phyloP scores from a whole-genome alignment of 2,888 invertebrate species.

The Apocheima hispidaria region DNA sequence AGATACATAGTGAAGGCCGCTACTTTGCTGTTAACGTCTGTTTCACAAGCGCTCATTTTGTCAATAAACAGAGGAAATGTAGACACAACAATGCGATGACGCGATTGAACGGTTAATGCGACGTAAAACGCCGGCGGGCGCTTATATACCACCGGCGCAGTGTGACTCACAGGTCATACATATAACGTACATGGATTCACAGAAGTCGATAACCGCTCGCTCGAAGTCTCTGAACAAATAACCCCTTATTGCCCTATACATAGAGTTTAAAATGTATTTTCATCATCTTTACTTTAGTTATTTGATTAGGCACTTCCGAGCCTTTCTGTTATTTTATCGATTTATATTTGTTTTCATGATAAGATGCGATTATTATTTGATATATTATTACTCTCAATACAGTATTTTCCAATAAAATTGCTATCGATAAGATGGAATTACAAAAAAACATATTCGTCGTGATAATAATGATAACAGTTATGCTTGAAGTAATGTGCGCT shows the following conservation, averaged over 20 bases:
- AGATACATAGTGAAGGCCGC: conserved; percentile 40
- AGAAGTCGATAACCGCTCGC: conserved; percentile 15
- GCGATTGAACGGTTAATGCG: conserved; percentile 46
- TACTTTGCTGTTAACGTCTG: conserved; percentile 42
- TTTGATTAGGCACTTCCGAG: background rate
- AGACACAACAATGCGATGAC: conserved; percentile 42
- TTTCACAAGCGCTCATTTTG: conserved; percentile 51
- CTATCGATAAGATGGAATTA: conserved; percentile 7
- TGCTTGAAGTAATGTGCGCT: background rate
- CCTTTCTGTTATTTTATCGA: background rate
- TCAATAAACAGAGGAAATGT: conserved; percentile 20
- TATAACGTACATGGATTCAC: conserved; percentile 15
- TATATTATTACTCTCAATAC: conserved; percentile 8
- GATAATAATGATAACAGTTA: background rate
- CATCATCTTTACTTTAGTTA: background rate
- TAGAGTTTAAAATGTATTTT: conserved; percentile 1
- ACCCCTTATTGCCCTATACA: conserved; percentile 1
- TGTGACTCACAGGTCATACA: conserved; percentile 39
- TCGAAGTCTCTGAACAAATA: conserved; percentile 4
- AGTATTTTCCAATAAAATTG: background rate
- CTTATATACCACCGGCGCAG: conserved; percentile 34
- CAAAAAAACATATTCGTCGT: background rate
- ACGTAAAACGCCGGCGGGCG: conserved; percentile 36
- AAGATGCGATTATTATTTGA: conserved; percentile 23
- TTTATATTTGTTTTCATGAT: conserved; percentile 31